Conservation (phyloP, 1,140 invertebrate species). For the Zophobas atratus region DNA sequence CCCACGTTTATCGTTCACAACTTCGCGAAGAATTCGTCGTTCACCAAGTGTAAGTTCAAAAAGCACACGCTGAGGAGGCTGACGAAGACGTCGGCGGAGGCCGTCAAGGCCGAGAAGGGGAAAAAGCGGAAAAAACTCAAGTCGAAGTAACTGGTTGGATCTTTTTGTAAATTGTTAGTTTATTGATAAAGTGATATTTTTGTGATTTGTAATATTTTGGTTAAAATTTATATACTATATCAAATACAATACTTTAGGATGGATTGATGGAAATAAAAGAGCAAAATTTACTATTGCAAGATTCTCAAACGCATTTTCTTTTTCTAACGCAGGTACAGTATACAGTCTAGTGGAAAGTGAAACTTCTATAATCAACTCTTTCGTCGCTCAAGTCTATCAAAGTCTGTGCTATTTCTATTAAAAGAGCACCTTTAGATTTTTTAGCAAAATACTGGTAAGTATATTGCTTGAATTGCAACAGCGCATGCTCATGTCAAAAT, state of each 20-base stretch:
- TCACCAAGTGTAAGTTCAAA: constrained; percentile 56
- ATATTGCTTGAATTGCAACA: no score
- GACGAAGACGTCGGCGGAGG: constrained; percentile 52
- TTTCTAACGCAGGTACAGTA: no score
- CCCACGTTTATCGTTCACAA: constrained; percentile 60
- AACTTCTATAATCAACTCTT: no score
- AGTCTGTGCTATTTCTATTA: no score
- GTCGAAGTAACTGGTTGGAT: constrained; percentile 53
- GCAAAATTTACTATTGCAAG: background rate
- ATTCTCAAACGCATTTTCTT: no score
- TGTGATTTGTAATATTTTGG: constrained; percentile 34
- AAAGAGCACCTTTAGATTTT: no score
- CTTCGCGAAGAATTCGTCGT: constrained; percentile 57
- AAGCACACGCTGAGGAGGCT: constrained; percentile 59
- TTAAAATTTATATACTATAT: constrained; percentile 1
- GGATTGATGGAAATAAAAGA: background rate
- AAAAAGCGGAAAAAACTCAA: constrained; percentile 62
- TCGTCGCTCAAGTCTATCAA: no score
- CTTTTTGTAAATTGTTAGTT: constrained; percentile 32
- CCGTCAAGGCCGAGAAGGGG: constrained; percentile 60
- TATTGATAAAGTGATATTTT: constrained; percentile 42
- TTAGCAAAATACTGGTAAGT: no score
- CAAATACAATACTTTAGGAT: background rate
- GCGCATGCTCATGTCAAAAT: no score
- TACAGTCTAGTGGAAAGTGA: no score